Evolutionary conservation across 2,888 invertebrate genomes (phyloP).

Genomic region (Macropis europaea): DNA sequence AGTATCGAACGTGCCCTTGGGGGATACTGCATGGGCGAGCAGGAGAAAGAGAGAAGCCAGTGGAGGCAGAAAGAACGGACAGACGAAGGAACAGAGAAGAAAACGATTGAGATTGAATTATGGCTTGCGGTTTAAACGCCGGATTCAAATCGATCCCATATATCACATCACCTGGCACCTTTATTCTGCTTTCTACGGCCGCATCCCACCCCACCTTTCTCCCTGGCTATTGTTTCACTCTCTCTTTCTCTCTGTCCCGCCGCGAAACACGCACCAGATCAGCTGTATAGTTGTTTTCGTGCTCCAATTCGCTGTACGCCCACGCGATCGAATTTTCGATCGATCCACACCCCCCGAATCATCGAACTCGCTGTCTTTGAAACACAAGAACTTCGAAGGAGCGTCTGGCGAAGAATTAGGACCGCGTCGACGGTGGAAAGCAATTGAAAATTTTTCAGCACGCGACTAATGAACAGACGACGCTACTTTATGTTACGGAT

Average conservation of each 20-base stretch:
- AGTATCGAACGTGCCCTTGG: slow-evolving; percentile 57
- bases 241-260: neutral
- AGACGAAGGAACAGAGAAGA: slow-evolving; percentile 34
- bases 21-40: slow-evolving; percentile 32
- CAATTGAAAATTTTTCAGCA: slow-evolving; percentile 5
- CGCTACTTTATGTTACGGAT: slow-evolving; percentile 20
- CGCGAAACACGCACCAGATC: slow-evolving; percentile 10
- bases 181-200: slow-evolving; percentile 62
- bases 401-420: neutral
- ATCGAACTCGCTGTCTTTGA: too few species aligned
- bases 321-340: slow-evolving; percentile 36
- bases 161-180: slow-evolving; percentile 66
- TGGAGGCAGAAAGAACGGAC: slow-evolving; percentile 23
- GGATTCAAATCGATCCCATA: slow-evolving; percentile 69
- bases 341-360: slow-evolving; percentile 8
- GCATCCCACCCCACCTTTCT: slow-evolving; percentile 29
- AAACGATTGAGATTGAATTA: slow-evolving; percentile 61
- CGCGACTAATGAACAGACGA: slow-evolving; percentile 24
- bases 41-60: slow-evolving; percentile 1
- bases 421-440: neutral
- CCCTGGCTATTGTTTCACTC: slow-evolving; percentile 55
- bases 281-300: neutral
- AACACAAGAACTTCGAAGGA: neutral
- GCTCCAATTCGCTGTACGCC: slow-evolving; percentile 3
- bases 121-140: slow-evolving; percentile 56